Evolutionary conservation across 2,888 invertebrate species (phyloP).

Genomic region (Oscheius sp.): DNA sequence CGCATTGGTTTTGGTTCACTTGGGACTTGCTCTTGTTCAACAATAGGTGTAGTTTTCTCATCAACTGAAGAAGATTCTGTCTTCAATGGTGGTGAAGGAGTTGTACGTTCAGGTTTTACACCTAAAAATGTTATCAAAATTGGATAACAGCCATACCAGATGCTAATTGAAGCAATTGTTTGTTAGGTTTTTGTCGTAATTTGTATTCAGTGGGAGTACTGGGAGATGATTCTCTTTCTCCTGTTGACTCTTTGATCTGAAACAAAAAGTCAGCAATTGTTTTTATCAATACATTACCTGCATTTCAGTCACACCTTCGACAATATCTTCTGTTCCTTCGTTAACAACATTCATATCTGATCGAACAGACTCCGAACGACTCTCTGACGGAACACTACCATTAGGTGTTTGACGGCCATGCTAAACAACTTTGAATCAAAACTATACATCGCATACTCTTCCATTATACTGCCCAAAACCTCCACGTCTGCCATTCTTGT

Average conservation of each 20-base stretch:
- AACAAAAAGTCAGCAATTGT: no score
- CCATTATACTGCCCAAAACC: neutral
- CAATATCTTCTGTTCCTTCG: neutral
- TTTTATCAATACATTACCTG: neutral
- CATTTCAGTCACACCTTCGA: neutral
- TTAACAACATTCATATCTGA: neutral
- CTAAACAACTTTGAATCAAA: neutral
- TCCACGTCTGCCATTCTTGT: neutral
- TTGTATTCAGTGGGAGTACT: neutral
- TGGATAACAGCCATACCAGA: neutral
- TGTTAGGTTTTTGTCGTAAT: neutral
- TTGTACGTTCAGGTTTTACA: neutral
- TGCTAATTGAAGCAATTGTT: neutral
- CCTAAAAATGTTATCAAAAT: neutral
- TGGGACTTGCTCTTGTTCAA: neutral
- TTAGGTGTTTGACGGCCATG: neutral
- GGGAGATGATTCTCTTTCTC: no score
- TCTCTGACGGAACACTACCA: neutral
- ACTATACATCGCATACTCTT: neutral
- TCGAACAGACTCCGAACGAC: constrained; percentile 8
- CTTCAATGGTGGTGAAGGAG: neutral
- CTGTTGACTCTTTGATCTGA: no score
- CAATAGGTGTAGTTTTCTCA: neutral
- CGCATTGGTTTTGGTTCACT: neutral
- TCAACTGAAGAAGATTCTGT: neutral